Evolutionary conservation across 1,140 invertebrate genomes (phyloP).

Genomic region (Cherax destructor): DNA sequence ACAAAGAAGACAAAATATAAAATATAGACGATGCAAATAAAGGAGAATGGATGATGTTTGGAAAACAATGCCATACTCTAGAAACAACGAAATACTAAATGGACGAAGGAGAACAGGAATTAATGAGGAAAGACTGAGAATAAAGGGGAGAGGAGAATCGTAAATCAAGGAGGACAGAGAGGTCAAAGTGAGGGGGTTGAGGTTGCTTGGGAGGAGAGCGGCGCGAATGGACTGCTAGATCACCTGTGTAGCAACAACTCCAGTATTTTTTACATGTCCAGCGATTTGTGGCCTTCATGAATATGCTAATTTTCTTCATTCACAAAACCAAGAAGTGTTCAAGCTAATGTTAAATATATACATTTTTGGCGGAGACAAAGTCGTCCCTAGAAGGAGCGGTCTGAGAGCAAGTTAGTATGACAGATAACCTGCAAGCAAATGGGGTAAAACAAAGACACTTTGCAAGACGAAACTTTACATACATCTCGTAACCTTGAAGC

Average conservation of each 20-base stretch:
- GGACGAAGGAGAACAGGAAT: no score
- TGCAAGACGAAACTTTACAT: background rate
- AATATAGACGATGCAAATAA: background rate
- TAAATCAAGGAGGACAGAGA: no score
- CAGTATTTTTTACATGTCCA: background rate
- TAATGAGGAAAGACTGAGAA: no score
- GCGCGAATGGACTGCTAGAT: background rate
- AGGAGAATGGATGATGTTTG: background rate
- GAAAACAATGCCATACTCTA: background rate
- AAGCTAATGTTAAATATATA: background rate
- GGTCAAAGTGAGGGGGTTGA: background rate
- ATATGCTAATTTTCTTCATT: constrained; percentile 1
- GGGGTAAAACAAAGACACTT: no score
- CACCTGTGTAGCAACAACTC: background rate
- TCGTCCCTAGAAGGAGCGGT: no score
- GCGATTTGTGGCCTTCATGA: background rate
- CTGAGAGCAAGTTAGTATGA: no score
- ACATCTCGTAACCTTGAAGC: background rate
- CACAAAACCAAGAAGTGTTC: background rate
- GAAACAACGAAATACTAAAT: background rate
- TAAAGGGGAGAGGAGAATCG: no score
- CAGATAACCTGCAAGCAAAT: no score
- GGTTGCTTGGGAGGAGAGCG: background rate
- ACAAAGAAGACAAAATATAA: no score
- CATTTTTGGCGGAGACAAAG: no score